These are phyloP conservation scores for Diphyllodes magnificus DNA, from an alignment of 2,113 vertebrate genomes.

Conservation along the genomic window DNA sequence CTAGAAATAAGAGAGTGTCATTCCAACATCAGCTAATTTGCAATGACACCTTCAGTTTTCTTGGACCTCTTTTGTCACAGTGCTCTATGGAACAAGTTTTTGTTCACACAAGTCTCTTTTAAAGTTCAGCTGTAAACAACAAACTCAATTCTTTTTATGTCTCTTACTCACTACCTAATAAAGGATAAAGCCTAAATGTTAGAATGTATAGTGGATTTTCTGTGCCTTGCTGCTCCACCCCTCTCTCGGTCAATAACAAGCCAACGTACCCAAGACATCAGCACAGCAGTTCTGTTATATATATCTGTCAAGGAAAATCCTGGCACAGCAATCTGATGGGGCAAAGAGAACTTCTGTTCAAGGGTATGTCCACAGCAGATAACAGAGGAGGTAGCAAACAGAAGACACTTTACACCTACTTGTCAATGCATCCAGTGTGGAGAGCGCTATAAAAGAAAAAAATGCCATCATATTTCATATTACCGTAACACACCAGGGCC, in stretches of 20 bases:
- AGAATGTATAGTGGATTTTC: conserved; percentile 68
- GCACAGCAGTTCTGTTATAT: background rate
- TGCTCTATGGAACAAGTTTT: conserved; percentile 70
- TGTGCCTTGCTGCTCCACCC: conserved; percentile 57
- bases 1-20: conserved; percentile 63
- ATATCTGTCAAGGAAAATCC: background rate
- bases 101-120: conserved; percentile 69
- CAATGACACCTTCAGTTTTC: conserved; percentile 64
- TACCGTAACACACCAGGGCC: background rate
- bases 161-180: conserved; percentile 82
- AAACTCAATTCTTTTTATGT: conserved; percentile 68
- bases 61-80: conserved; percentile 72
- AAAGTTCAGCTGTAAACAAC: conserved; percentile 75
- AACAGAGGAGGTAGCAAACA: background rate
- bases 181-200: conserved; percentile 80
- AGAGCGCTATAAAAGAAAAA: background rate
- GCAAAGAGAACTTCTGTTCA: background rate
- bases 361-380: background rate
- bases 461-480: background rate
- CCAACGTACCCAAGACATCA: background rate
- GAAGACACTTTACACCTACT: background rate
- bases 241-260: background rate
- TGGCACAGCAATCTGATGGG: background rate
- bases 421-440: background rate
- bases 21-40: conserved; percentile 64